phyloP scores from a whole-genome alignment of 2,888 invertebrate species.

The Oscheius sp. region DNA sequence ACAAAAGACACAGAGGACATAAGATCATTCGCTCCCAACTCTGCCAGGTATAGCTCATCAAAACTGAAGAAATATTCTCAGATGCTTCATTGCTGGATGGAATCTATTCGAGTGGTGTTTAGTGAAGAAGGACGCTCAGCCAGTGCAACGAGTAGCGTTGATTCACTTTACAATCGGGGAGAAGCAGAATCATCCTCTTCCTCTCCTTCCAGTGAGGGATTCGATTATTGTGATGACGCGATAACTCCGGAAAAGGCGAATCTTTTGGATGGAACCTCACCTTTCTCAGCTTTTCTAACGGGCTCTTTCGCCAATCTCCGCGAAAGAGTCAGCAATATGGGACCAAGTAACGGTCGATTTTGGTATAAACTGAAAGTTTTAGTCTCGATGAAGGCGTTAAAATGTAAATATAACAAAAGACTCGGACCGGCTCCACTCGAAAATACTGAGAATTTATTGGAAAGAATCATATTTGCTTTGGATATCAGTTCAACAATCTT shows the following conservation, averaged over 20 bases:
- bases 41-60: slow-evolving; percentile 13
- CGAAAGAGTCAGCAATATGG: slow-evolving; percentile 33
- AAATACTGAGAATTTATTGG: slow-evolving; percentile 41
- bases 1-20: slow-evolving; percentile 21
- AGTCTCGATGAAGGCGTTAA: slow-evolving; percentile 29
- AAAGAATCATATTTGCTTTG: slow-evolving; percentile 45
- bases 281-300: slow-evolving; percentile 34
- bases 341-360: slow-evolving; percentile 29
- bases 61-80: background rate
- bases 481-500: slow-evolving; percentile 42
- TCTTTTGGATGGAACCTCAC: slow-evolving; percentile 33
- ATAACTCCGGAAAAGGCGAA: slow-evolving; percentile 30
- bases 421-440: slow-evolving; percentile 41
- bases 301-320: slow-evolving; percentile 37
- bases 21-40: slow-evolving; percentile 33
- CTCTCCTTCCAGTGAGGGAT: slow-evolving; percentile 6
- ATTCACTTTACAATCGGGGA: slow-evolving; percentile 28
- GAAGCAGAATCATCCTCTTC: slow-evolving; percentile 6
- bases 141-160: slow-evolving; percentile 31
- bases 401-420: slow-evolving; percentile 26
- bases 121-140: slow-evolving; percentile 38
- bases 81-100: slow-evolving; percentile 51
- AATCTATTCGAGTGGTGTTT: slow-evolving; percentile 42
- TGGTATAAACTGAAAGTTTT: background rate
- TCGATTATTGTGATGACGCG: slow-evolving; percentile 30